Evolutionary conservation across 1,140 invertebrate species (phyloP), one percentile per base, ranked within the genome.

Genomic region (Battus philenor): DNA sequence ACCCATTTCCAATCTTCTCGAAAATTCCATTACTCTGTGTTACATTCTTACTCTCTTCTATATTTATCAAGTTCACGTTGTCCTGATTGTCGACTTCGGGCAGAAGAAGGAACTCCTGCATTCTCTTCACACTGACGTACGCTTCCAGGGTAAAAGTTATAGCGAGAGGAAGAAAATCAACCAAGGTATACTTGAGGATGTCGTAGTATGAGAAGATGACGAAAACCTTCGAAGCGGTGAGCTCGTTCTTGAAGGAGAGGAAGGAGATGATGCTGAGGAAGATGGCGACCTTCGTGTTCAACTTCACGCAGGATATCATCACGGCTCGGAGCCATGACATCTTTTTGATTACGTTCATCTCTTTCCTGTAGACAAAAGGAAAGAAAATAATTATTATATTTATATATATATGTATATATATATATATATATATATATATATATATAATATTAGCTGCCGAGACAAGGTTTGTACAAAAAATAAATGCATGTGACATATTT

Each of bases 181-280:
- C 92, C 85, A 93, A 89, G 0, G 90, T 92, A 50, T 90, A 89
- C 15, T 91, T 88, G 2, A 94, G 64, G 58, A 91, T 89, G 50
- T 90, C 91, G 52, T 92, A 93, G 56, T 91, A 93, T 0, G 91
- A 90, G 1, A 91, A 91, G 1, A 93, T 79, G n/a, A 93, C 91
- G 62, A 92, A 93, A 0, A 93, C 90, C 64, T 89, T 92, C 51
- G 94, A 90, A 1, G 95, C 92, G 0, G 89, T 92, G 2, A 94
- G 82, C 39, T 89, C 72, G 46, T 89, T 84, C 1, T 89, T 89
- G 4, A 90, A 75, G 0, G 92, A 83, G 5, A 95, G 89, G 58
- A 92, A 95, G 0, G 91, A 88, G 8, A 95, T 68, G 20, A 97
- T 90, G 0, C 91, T 92, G 0, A 94, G 69, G 48, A 95, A 93